These are phyloP conservation scores for Drosophila nebulosa DNA, from an alignment of 1,140 invertebrate genomes.

Conservation along the genomic window DNA sequence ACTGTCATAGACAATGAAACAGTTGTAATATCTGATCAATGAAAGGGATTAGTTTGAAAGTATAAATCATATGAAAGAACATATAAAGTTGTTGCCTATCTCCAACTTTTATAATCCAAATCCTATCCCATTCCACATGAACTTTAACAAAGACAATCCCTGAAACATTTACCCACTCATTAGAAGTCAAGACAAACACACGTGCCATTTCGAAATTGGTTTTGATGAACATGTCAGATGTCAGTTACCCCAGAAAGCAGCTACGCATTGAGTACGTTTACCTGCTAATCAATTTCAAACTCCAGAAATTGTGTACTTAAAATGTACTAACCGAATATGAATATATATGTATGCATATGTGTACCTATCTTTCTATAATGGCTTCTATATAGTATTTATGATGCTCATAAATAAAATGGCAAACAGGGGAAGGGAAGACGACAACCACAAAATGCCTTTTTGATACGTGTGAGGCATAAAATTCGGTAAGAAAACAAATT, in stretches of 20 bases:
- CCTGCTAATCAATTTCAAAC: neutral
- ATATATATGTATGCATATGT: constrained; percentile 50
- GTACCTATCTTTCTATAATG: constrained; percentile 42
- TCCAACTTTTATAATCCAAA: too few relatives aligned
- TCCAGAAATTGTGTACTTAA: constrained; percentile 1
- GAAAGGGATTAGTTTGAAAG: too few relatives aligned
- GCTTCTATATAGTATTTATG: constrained; percentile 38
- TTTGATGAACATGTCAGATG: constrained; percentile 7
- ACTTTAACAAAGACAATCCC: neutral
- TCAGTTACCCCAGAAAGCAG: neutral
- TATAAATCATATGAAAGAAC: too few relatives aligned
- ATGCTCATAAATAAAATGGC: constrained; percentile 57
- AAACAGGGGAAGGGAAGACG: constrained; percentile 18
- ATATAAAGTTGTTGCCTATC: too few relatives aligned
- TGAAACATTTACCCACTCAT: neutral
- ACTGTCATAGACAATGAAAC: too few relatives aligned
- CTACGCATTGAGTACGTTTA: neutral
- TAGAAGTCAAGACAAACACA: neutral
- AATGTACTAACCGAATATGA: constrained; percentile 21
- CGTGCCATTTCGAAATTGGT: neutral
- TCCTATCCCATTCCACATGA: too few relatives aligned
- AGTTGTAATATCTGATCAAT: too few relatives aligned
- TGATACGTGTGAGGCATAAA: constrained; percentile 56
- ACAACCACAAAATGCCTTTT: constrained; percentile 14
- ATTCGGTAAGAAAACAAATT: constrained; percentile 13